phyloP scores from a whole-genome alignment of 2,888 invertebrate genomes.

The Neocrepidodera transversa region DNA sequence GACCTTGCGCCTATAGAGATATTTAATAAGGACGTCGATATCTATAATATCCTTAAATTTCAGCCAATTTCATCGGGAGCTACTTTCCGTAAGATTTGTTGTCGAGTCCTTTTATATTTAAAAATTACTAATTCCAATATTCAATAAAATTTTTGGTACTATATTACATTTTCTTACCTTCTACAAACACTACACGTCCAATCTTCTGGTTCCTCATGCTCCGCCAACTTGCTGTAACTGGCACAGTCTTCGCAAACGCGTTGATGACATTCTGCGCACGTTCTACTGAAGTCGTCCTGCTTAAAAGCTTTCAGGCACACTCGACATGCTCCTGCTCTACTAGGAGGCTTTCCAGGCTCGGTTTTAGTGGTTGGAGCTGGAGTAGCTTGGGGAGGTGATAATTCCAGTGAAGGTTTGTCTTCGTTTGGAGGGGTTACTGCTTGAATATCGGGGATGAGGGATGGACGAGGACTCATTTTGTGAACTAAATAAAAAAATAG shows the following conservation, averaged over 20 bases:
- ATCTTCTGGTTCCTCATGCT: constrained; percentile 82
- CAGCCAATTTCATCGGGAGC: no score
- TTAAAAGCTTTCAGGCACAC: constrained; percentile 89
- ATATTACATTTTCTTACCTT: no score
- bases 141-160: no score
- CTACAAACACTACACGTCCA: constrained; percentile 93
- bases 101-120: no score
- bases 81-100: no score
- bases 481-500: constrained; percentile 66
- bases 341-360: constrained; percentile 77
- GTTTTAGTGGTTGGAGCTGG: constrained; percentile 58
- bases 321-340: constrained; percentile 78
- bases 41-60: no score
- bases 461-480: constrained; percentile 74
- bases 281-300: constrained; percentile 86
- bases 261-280: constrained; percentile 89
- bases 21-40: no score
- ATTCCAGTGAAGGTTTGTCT: constrained; percentile 57
- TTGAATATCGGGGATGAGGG: constrained; percentile 63
- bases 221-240: constrained; percentile 85
- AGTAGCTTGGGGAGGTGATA: constrained; percentile 57
- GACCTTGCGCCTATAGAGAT: no score
- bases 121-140: no score
- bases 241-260: constrained; percentile 92
- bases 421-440: constrained; percentile 39